Evolutionary conservation across 2,113 vertebrate genomes (phyloP), one percentile per base, ranked within the genome.

Genomic region (Grammomys surdaster): DNA sequence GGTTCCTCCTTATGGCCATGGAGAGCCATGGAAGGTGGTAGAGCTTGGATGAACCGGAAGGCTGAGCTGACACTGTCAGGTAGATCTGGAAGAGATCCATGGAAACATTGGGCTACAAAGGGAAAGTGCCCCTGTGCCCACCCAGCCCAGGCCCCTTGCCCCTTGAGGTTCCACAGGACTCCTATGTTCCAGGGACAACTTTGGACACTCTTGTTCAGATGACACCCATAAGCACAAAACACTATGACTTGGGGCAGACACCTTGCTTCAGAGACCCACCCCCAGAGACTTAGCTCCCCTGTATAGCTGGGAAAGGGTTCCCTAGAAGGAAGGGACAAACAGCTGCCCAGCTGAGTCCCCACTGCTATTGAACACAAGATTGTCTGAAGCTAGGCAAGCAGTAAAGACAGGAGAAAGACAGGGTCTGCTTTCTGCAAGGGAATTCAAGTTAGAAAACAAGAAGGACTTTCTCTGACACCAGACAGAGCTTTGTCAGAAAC

Each of bases 331-430:
- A 40, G 67, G 82, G 58, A 24, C 22, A 0, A 0, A 80, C 54
- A 60, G 48, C 7, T 1, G 24, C 70, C 19, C 12, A 26, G 48
- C 77, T 22, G 87, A n/a, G 14, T 13, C 16, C 33, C 60, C 19
- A n/a, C n/a, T 33, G 17, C 4, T 0, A 33, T 2, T 16, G 54
- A 87, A 51, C 1, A 7, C 0, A 22, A 36, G 0, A 36, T 7
- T 26, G 58, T 0, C 22, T 13, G 94, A 43, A 75, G 69, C 10
- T 43, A 73, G 36, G 40, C 6, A 31, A n/a, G 56, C 11, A 3
- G 3, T 20, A 8, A n/a, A 70, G n/a, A 43, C 46, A 2, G 81
- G 31, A 48, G 78, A 36, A 36, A 43, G 56, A n/a, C 3, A 22
- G 90, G 19, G 2, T 26, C 19, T 40, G 13, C 81, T 7, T 4